A percentile compares a stretch with the other conserved stretches of the same genome.
These are phyloP conservation scores for Hassar affinis DNA, from an alignment of 2,113 vertebrate genomes.

Conservation along the genomic window DNA sequence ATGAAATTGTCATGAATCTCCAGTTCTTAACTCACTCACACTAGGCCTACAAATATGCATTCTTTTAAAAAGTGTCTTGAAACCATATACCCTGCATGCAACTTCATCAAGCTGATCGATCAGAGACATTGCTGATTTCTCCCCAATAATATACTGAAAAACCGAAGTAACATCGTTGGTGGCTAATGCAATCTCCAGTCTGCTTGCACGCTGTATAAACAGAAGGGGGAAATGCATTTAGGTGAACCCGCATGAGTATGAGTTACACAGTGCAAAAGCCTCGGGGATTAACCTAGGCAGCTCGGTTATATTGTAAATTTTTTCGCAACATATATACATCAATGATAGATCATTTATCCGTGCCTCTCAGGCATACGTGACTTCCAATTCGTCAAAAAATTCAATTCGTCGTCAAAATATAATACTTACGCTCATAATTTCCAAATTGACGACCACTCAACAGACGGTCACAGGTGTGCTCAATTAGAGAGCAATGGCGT, in stretches of 20 bases:
- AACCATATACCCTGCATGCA: slow-evolving; percentile 53
- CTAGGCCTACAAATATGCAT: neutral
- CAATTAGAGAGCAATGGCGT: neutral
- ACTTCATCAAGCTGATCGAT: slow-evolving; percentile 56
- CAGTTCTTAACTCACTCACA: neutral
- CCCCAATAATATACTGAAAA: slow-evolving; percentile 38
- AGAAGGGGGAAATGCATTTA: neutral
- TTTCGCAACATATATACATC: neutral
- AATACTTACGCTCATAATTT: slow-evolving; percentile 42
- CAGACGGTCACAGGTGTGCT: slow-evolving; percentile 5
- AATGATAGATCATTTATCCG: neutral
- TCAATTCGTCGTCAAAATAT: neutral
- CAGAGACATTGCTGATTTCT: slow-evolving; percentile 48
- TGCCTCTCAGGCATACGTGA: neutral
- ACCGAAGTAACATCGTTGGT: slow-evolving; percentile 42
- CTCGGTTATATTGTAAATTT: neutral
- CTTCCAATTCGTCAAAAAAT: neutral
- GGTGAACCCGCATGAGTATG: neutral
- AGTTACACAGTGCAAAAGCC: neutral
- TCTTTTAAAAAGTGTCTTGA: neutral
- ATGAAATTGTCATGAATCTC: neutral
- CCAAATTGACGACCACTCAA: neutral
- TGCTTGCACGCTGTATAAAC: slow-evolving; percentile 43
- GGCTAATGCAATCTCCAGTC: slow-evolving; percentile 48
- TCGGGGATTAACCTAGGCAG: neutral